These are phyloP conservation scores for Mallotus villosus DNA, from an alignment of 2,797 vertebrate genomes.

Conservation along the genomic window DNA sequence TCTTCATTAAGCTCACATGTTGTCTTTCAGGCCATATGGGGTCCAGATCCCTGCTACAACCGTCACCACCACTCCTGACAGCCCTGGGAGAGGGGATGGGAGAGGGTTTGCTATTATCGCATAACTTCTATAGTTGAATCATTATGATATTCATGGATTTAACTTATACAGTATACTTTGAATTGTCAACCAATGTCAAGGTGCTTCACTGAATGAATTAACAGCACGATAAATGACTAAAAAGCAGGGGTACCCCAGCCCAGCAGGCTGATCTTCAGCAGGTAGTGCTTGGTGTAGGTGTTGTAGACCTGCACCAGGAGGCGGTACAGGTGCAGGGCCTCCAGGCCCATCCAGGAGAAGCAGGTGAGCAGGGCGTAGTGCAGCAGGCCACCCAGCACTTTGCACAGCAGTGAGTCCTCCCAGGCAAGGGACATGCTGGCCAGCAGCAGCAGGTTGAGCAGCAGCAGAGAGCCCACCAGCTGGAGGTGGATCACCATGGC, in stretches of 20 bases:
- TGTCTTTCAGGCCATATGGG: not conserved
- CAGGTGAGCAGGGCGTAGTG: slow-evolving; percentile 55
- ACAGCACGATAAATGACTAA: too few relatives aligned
- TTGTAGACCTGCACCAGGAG: slow-evolving; percentile 65
- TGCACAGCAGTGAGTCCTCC: not conserved
- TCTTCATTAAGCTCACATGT: slow-evolving; percentile 9
- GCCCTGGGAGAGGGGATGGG: not conserved
- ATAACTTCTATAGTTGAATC: too few relatives aligned
- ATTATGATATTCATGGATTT: too few relatives aligned
- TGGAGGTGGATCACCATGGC: slow-evolving; percentile 16
- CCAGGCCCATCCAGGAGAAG: slow-evolving; percentile 62
- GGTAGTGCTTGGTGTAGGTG: slow-evolving; percentile 50
- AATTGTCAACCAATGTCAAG: too few relatives aligned
- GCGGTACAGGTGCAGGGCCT: slow-evolving; percentile 66
- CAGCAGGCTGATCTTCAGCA: slow-evolving; percentile 56
- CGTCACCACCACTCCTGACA: slow-evolving; percentile 10
- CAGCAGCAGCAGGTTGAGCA: slow-evolving; percentile 20
- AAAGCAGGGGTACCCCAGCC: slow-evolving; percentile 59
- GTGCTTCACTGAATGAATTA: too few relatives aligned
- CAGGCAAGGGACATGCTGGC: not conserved
- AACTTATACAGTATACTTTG: too few relatives aligned
- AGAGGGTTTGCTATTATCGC: too few relatives aligned
- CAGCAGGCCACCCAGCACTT: not conserved
- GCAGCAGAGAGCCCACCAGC: slow-evolving; percentile 15
- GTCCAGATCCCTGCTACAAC: slow-evolving; percentile 1